Evolutionary conservation across 2,113 vertebrate genomes (phyloP).

Genomic region (Salvelinus fontinalis): DNA sequence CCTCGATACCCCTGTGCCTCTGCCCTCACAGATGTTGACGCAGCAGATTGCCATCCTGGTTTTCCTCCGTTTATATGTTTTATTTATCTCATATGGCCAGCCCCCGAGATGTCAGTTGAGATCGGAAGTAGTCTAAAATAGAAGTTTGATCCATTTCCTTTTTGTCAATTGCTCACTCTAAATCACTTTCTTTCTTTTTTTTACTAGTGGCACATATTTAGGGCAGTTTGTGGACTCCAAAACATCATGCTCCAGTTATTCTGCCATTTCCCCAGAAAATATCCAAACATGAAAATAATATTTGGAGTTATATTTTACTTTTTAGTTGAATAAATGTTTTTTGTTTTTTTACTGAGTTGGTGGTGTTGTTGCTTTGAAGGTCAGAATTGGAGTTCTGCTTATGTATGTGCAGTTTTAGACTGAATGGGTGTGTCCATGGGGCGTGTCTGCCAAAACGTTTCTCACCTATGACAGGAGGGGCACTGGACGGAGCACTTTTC

Average conservation of each 20-base stretch:
- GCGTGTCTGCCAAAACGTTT: constrained; percentile 39
- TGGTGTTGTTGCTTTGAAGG: constrained; percentile 5
- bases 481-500: constrained; percentile 79
- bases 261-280: constrained; percentile 11
- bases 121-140: not conserved
- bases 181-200: not conserved
- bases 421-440: constrained; percentile 15
- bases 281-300: constrained; percentile 32
- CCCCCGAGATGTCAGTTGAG: not conserved
- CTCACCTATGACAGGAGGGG: constrained; percentile 67
- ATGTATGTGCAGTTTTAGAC: constrained; percentile 29
- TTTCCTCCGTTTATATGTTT: constrained; percentile 30
- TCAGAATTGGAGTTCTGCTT: not conserved
- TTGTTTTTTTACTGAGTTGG: constrained; percentile 35
- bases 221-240: constrained; percentile 74
- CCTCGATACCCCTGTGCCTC: not conserved
- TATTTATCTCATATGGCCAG: constrained; percentile 10
- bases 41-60: constrained; percentile 1
- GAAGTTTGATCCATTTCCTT: constrained; percentile 25
- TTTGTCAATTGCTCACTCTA: constrained; percentile 3
- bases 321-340: constrained; percentile 31
- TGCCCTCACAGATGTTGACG: constrained; percentile 35
- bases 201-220: constrained; percentile 66
- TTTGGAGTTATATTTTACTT: constrained; percentile 16
- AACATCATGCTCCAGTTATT: constrained; percentile 31